Conservation (phyloP, 2,113 vertebrate genomes). For the Etia nguti region DNA sequence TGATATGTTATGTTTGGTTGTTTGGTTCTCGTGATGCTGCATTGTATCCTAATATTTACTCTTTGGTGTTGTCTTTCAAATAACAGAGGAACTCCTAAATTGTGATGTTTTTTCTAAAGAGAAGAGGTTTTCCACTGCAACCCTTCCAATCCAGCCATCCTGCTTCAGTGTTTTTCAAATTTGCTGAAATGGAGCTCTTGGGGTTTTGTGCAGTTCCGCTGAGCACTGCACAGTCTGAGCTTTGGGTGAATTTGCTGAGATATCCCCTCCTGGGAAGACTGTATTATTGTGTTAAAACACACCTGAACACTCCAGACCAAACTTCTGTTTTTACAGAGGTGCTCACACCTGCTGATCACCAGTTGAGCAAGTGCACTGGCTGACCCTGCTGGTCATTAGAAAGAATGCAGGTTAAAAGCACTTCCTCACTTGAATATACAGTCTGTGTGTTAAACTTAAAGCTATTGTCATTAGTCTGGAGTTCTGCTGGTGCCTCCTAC, state of each 20-base stretch:
- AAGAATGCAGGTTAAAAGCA: not conserved
- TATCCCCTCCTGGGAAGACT: not conserved
- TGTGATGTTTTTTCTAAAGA: not conserved
- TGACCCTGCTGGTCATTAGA: not conserved
- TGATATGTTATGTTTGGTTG: not conserved
- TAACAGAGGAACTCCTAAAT: not conserved
- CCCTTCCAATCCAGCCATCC: not conserved
- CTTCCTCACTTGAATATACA: not conserved
- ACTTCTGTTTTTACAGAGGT: not conserved
- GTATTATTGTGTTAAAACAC: not conserved
- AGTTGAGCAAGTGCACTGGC: not conserved
- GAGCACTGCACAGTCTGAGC: not conserved
- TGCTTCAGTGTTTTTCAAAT: not conserved
- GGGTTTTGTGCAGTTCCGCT: not conserved
- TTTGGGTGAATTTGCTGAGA: not conserved
- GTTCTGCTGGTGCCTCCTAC: not conserved
- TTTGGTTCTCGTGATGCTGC: not conserved
- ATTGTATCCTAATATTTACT: not conserved
- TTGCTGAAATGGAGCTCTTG: not conserved
- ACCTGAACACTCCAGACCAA: not conserved
- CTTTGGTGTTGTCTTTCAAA: not conserved
- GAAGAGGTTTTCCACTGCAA: not conserved
- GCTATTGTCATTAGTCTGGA: not conserved
- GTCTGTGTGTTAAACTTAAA: not conserved
- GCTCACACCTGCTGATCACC: not conserved